Conservation (phyloP, 2,113 vertebrate genomes). For the Sorex araneus region DNA sequence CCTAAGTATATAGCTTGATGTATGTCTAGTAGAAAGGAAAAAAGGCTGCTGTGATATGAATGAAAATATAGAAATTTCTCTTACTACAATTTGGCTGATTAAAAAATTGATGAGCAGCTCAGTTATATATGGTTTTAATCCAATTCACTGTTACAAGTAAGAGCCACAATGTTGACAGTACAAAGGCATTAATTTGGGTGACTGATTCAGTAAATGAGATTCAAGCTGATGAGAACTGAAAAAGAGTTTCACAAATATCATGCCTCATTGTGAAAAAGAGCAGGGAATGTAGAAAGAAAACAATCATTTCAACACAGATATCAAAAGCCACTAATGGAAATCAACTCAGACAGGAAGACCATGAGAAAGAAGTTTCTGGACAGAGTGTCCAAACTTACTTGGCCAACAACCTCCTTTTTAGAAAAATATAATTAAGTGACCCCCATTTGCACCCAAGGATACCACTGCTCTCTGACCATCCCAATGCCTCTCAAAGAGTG, state of each 20-base stretch:
- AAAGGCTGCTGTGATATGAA: constrained; percentile 44
- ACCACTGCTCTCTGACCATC: too few relatives aligned
- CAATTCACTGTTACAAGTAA: constrained; percentile 54
- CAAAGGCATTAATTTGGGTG: constrained; percentile 71
- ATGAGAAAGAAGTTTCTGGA: not conserved
- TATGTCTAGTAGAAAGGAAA: constrained; percentile 62
- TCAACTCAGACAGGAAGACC: constrained; percentile 49
- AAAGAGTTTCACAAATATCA: constrained; percentile 54
- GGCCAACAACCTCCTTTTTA: too few relatives aligned
- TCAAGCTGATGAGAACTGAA: constrained; percentile 53
- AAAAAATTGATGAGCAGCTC: constrained; percentile 51
- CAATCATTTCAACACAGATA: constrained; percentile 61
- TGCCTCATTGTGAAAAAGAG: not conserved
- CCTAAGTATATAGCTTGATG: constrained; percentile 47
- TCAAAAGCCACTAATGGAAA: constrained; percentile 64
- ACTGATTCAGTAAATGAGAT: constrained; percentile 66
- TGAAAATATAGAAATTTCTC: constrained; percentile 63
- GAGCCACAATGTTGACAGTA: constrained; percentile 67
- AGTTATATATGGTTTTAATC: constrained; percentile 71
- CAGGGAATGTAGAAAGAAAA: constrained; percentile 57
- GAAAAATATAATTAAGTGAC: too few relatives aligned
- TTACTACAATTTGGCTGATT: constrained; percentile 57
- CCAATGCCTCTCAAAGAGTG: too few relatives aligned
- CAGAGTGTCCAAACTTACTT: too few relatives aligned
- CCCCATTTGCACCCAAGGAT: too few relatives aligned